Conservation (phyloP, 2,888 invertebrate genomes). For the Thalpophila matura region DNA sequence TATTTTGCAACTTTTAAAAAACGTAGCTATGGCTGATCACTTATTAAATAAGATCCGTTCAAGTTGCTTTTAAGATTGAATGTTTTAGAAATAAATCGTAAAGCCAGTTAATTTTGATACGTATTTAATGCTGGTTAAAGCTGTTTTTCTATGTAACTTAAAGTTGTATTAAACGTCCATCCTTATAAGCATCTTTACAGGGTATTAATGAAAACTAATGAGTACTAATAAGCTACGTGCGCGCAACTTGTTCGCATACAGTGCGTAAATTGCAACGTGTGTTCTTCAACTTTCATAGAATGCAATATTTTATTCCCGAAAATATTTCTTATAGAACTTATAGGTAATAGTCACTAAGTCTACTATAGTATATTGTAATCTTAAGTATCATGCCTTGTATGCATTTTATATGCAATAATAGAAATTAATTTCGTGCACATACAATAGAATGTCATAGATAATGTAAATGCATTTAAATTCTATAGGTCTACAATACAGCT, state of each 20-base stretch:
- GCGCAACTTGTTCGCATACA: conserved; percentile 46
- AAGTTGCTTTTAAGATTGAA: conserved; percentile 18
- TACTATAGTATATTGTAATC: conserved; percentile 10
- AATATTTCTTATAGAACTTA: neutral
- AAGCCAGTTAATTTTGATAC: too few relatives aligned
- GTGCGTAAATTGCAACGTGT: conserved; percentile 39
- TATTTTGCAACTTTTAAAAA: conserved; percentile 27
- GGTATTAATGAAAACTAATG: conserved; percentile 3
- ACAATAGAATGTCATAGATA: conserved; percentile 15
- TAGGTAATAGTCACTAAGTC: conserved; percentile 13
- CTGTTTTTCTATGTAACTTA: too few relatives aligned
- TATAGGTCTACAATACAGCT: neutral
- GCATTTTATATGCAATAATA: conserved; percentile 27
- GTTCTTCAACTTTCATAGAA: conserved; percentile 73
- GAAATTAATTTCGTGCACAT: conserved; percentile 42
- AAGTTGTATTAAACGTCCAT: neutral
- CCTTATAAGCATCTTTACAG: conserved; percentile 17
- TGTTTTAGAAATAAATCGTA: neutral
- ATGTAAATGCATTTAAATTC: neutral
- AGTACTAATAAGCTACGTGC: conserved; percentile 48
- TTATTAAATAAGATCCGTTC: neutral
- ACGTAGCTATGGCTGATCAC: neutral
- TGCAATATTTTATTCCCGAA: conserved; percentile 68
- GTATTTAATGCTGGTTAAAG: too few relatives aligned
- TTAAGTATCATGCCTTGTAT: conserved; percentile 37